Percentiles rank a stretch among this genome's conserved stretches.
phyloP scores from a whole-genome alignment of 2,888 invertebrate genomes.

The Thymelicus lineola region DNA sequence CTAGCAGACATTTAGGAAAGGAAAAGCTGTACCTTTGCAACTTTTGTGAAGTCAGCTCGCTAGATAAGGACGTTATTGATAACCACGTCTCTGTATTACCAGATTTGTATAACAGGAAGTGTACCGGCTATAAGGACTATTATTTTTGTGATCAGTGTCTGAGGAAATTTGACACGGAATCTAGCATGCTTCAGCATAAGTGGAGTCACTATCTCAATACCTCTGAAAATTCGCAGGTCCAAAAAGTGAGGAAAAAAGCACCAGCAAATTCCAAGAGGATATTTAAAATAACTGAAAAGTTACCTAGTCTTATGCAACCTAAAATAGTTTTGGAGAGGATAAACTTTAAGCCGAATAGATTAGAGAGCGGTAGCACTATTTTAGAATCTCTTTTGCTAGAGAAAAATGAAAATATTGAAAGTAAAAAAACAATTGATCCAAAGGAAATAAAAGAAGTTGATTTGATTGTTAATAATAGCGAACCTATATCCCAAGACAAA shows the following conservation, averaged over 20 bases:
- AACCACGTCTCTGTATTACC: constrained; percentile 61
- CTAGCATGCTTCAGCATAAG: constrained; percentile 71
- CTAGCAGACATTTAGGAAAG: constrained; percentile 55
- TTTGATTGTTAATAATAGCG: background rate
- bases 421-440: constrained; percentile 11
- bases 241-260: background rate
- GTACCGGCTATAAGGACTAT: constrained; percentile 68
- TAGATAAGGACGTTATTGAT: constrained; percentile 60
- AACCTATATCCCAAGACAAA: too few relatives aligned
- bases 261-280: constrained; percentile 38
- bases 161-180: constrained; percentile 66
- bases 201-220: constrained; percentile 71
- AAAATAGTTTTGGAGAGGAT: constrained; percentile 58
- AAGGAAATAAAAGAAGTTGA: too few relatives aligned
- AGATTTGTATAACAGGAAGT: constrained; percentile 61
- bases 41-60: constrained; percentile 67
- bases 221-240: constrained; percentile 53
- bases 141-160: constrained; percentile 73
- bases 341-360: constrained; percentile 34
- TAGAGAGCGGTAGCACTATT: constrained; percentile 16
- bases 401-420: background rate
- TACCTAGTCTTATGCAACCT: constrained; percentile 62
- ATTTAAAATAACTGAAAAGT: constrained; percentile 55
- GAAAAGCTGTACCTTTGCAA: constrained; percentile 66
- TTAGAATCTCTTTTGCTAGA: background rate